Percentiles rank a stretch among this genome's conserved stretches.
These are phyloP conservation scores for Theocolax elegans DNA, from an alignment of 1,140 invertebrate species.

Conservation along the genomic window DNA sequence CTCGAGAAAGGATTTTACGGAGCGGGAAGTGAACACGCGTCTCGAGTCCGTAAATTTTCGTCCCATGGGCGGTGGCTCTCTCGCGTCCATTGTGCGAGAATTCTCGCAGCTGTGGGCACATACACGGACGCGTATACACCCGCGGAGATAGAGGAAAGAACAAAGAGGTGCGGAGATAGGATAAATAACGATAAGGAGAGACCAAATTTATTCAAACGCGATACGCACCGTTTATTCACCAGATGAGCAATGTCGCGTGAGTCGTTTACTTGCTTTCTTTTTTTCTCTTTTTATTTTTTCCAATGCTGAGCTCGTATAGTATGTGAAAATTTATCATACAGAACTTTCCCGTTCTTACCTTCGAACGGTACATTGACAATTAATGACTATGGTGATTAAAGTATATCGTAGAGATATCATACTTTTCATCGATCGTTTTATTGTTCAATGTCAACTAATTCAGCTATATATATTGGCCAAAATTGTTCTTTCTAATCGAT, in stretches of 20 bases:
- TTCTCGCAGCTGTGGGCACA: neutral
- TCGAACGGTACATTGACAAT: too few relatives aligned
- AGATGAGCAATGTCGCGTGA: neutral
- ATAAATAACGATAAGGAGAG: neutral
- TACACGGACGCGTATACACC: neutral
- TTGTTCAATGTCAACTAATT: too few relatives aligned
- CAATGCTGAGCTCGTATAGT: too few relatives aligned
- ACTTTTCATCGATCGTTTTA: too few relatives aligned
- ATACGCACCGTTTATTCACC: neutral
- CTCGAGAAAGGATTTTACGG: slow-evolving; percentile 19
- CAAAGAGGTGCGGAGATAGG: too few relatives aligned
- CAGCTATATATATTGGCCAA: too few relatives aligned
- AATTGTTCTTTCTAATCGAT: too few relatives aligned
- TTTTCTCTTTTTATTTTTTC: neutral
- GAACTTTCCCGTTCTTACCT: too few relatives aligned
- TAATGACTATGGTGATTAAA: too few relatives aligned
- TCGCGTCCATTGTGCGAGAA: neutral
- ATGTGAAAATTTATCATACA: too few relatives aligned
- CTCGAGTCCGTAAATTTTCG: slow-evolving; percentile 27
- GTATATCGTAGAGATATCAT: too few relatives aligned
- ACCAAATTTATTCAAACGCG: neutral
- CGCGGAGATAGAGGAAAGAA: too few relatives aligned
- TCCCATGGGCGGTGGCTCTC: neutral
- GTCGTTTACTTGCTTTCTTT: neutral
- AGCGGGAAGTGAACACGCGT: neutral